These are phyloP conservation scores for Tinamus major DNA, from an alignment of 2,797 vertebrate genomes.

Conservation along the genomic window DNA sequence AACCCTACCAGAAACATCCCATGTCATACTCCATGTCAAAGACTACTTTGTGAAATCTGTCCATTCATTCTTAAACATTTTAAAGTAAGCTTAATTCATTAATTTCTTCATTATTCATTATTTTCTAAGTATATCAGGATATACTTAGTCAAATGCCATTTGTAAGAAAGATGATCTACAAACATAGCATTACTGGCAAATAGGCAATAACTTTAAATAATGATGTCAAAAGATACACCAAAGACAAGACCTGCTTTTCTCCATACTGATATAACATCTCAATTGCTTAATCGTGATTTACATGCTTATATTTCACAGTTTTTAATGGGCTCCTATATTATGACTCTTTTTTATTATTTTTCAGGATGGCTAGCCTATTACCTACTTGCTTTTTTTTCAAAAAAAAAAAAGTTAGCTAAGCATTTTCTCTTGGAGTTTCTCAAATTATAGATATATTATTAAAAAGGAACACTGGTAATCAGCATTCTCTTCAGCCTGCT, in stretches of 20 bases:
- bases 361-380: neutral
- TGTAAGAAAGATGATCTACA: neutral
- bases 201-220: neutral
- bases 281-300: neutral
- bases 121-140: neutral
- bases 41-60: neutral
- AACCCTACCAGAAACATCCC: neutral
- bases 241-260: neutral
- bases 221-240: neutral
- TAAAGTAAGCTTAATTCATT: neutral
- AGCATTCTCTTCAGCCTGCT: neutral
- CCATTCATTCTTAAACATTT: neutral
- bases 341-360: neutral
- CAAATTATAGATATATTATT: neutral
- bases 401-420: neutral
- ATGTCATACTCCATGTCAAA: fast-evolving
- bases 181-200: neutral
- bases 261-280: neutral
- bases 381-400: neutral
- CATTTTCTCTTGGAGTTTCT: neutral
- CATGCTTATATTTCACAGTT: neutral
- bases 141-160: neutral
- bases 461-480: neutral
- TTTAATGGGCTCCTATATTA: neutral
- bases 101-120: neutral